Conservation (phyloP, 2,113 vertebrate genomes). For the Cercopithecus mona region DNA sequence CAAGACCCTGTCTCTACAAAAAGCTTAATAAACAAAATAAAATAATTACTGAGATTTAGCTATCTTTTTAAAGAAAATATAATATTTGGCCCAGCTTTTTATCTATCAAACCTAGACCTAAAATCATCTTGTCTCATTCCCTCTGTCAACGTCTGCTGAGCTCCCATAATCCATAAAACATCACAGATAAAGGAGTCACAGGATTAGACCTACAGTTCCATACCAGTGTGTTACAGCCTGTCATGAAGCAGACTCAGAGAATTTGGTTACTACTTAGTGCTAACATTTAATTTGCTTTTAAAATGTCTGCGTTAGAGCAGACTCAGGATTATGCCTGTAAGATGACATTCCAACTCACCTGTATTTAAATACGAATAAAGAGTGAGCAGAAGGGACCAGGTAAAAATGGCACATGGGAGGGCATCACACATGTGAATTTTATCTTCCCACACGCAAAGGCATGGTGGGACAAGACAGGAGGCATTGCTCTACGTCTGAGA, state of each 20-base stretch:
- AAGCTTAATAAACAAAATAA: not conserved
- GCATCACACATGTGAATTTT: not conserved
- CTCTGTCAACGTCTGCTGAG: no score
- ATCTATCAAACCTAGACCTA: not conserved
- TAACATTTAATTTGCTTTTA: not conserved
- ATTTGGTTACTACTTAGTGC: not conserved
- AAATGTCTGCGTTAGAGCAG: not conserved
- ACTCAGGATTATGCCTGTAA: not conserved
- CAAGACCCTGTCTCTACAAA: no score
- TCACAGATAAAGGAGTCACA: rapidly evolving
- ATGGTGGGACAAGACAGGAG: not conserved
- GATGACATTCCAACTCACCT: not conserved
- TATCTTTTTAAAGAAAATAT: not conserved
- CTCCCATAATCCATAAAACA: not conserved
- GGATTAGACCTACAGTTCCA: not conserved
- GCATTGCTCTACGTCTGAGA: not conserved
- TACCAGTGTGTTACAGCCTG: not conserved
- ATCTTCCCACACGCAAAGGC: not conserved
- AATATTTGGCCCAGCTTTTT: not conserved
- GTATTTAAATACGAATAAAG: not conserved
- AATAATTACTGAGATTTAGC: not conserved
- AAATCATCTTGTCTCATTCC: not conserved
- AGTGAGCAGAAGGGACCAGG: not conserved
- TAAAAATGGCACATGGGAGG: not conserved
- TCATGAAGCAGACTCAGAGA: not conserved